Base-by-base conservation (phyloP, 2,113 vertebrate species). In the Cochlearius cochlearius region DNA sequence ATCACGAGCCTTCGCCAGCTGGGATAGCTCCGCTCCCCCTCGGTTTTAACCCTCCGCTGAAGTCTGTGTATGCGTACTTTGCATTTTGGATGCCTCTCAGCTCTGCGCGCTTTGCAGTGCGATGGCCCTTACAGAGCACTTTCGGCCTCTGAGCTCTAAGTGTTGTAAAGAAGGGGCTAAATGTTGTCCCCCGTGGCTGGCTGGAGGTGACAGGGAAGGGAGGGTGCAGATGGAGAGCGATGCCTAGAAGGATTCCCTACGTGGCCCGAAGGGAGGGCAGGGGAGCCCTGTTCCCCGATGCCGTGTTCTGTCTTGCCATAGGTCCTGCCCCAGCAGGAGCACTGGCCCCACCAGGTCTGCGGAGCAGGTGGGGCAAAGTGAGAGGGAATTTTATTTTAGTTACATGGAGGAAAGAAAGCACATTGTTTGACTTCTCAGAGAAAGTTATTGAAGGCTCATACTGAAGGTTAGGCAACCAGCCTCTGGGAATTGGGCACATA, bases 381-480 rank as follows among this genome's bases (percentile, higher is more conserved):
- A 23, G 45, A 88, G 32, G 25, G 53, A 79, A 38, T 87, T 92
- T 62, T 4, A 8, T 69, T 85, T 87, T 47, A 23, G 23, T 95
- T 55, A 8, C 18, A 5, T 8, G 12, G 55, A 90, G 12, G 29
- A 62, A 89, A 58, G 56, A 6, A 88, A 92, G 20, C 18, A 2
- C 13, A 1, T 67, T 73, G 15, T 84, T 92, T 0, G 1, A 15
- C 23, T 86, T 49, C 58, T 69, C 49, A 41, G 85, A 49, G 62
- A 34, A 94, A 95, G 86, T 95, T 86, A 83, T 25, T 89, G 87
- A 82, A 73, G 50, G 52, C 58, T 89, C 17, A 13, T 64, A 30
- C 43, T 66, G 73, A 88, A 92, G 78, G 67, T 92, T 95, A 90
- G 66, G 80, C 89, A 94, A 91, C 56, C 58, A 69, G 29, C 66